These are phyloP conservation scores for Noctuana brunneofusca DNA, from an alignment of 2,888 invertebrate genomes.

Conservation along the genomic window DNA sequence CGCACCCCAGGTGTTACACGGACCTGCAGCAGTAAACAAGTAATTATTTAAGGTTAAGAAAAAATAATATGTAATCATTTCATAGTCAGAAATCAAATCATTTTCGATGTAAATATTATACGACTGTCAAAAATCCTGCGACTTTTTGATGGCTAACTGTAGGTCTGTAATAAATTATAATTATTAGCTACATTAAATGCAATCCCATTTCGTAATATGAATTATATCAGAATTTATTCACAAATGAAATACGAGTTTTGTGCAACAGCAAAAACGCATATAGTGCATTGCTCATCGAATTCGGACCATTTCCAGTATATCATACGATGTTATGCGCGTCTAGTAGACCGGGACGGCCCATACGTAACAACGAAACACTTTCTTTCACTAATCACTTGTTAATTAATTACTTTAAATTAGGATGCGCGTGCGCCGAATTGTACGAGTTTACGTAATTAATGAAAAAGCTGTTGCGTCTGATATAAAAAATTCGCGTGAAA, in stretches of 20 bases:
- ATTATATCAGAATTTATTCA: constrained; percentile 12
- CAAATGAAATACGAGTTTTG: constrained; percentile 8
- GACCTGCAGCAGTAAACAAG: constrained; percentile 23
- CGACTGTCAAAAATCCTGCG: too few relatives aligned
- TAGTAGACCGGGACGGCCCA: constrained; percentile 20
- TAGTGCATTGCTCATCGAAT: constrained; percentile 15
- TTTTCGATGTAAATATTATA: too few relatives aligned
- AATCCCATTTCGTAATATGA: background rate
- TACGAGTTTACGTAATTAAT: constrained; percentile 6
- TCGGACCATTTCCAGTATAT: constrained; percentile 16
- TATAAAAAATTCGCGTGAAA: background rate
- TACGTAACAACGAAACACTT: constrained; percentile 41
- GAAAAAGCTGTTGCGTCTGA: background rate
- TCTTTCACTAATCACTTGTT: constrained; percentile 41
- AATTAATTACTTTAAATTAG: constrained; percentile 40
- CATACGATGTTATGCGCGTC: constrained; percentile 29
- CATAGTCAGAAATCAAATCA: too few relatives aligned
- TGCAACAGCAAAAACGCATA: constrained; percentile 19
- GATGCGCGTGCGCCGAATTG: constrained; percentile 20
- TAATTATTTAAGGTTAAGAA: too few relatives aligned
- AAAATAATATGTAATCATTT: too few relatives aligned
- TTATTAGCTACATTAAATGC: too few relatives aligned
- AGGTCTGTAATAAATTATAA: too few relatives aligned
- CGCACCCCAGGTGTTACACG: constrained; percentile 34
- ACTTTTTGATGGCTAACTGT: too few relatives aligned